phyloP scores from a whole-genome alignment of 2,888 invertebrate species.

The Tortricodes alternella region DNA sequence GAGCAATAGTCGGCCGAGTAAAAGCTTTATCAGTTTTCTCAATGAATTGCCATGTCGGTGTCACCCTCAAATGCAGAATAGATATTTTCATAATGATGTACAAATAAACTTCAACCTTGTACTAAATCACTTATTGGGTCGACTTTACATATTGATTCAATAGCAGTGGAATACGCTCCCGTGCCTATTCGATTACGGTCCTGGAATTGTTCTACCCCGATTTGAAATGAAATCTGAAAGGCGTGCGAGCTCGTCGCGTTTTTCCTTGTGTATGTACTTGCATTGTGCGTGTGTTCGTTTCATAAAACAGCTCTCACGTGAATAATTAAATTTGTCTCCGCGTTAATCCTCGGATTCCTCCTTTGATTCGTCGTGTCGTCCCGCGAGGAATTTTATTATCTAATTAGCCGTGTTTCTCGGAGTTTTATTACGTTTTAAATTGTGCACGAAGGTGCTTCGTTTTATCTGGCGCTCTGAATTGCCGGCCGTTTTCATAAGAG shows the following conservation, averaged over 20 bases:
- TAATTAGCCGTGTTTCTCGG: constrained; percentile 62
- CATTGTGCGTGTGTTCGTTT: background rate
- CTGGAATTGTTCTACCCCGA: background rate
- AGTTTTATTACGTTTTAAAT: constrained; percentile 68
- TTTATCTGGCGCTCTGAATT: constrained; percentile 49
- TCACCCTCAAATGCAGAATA: too few species aligned
- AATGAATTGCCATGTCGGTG: too few species aligned
- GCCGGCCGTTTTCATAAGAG: constrained; percentile 61
- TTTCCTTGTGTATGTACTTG: background rate
- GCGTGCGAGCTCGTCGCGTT: constrained; percentile 1
- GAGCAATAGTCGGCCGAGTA: too few species aligned
- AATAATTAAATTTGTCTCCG: constrained; percentile 30
- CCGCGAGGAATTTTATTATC: constrained; percentile 50
- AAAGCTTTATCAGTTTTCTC: too few species aligned
- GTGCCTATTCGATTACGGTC: background rate
- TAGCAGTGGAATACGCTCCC: too few species aligned
- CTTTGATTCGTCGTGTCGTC: constrained; percentile 37
- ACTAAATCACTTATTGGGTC: too few species aligned
- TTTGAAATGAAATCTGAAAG: background rate
- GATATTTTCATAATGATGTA: too few species aligned
- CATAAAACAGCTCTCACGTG: constrained; percentile 21
- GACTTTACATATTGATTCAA: too few species aligned
- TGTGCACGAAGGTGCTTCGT: constrained; percentile 61
- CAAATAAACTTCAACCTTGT: too few species aligned
- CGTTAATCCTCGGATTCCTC: constrained; percentile 35